Evolutionary conservation across 1,140 invertebrate genomes (phyloP), one percentile per base, ranked within the genome.

Genomic region (Melanaphis sacchari): DNA sequence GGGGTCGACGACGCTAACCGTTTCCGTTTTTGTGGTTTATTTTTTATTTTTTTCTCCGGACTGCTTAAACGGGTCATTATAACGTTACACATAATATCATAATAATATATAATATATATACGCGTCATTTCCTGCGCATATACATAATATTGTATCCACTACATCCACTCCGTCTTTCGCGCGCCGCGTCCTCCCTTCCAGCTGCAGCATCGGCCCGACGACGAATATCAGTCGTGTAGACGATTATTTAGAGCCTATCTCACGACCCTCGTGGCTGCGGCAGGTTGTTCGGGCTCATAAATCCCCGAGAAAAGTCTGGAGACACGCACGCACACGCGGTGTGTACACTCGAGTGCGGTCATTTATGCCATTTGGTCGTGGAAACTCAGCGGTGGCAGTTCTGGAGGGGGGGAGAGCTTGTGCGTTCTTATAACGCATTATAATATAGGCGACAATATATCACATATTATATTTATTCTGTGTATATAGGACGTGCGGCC

Each of bases 281-380:
- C 91, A 52, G 91, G 91, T 85, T 36, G 91, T 84, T 31, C 24
- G 36, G 36, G 81, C 36, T 11, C 91, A 85, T 93, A 93, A 93
- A 93, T 93, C 91, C 91, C 26, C 46, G n/a, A 46, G 38, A 84
- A 40, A 52, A 84, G 91, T 93, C 91, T 41, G 76, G 81, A 82
- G 46, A 93, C 76, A 93, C 46, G 91, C 91, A 41, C 90, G 40
- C 36, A 31, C 38, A 40, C 59, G 8, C 38, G 36, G 22, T 9
- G 8, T 24, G 24, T 5, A 52, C 7, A 24, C 38, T 43, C 90
- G 90, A 43, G 41, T n/a, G 46, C 81, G 91, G 91, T 92, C 81
- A 84, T 82, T 93, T 85, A 66, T 26, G 31, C 59, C 52, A 36
- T 52, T 88, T 38, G 88, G 52, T 54, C 82, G 82, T 15, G 82